These are phyloP conservation scores for Olivierus martensii DNA, from an alignment of 1,140 invertebrate genomes.

Conservation along the genomic window DNA sequence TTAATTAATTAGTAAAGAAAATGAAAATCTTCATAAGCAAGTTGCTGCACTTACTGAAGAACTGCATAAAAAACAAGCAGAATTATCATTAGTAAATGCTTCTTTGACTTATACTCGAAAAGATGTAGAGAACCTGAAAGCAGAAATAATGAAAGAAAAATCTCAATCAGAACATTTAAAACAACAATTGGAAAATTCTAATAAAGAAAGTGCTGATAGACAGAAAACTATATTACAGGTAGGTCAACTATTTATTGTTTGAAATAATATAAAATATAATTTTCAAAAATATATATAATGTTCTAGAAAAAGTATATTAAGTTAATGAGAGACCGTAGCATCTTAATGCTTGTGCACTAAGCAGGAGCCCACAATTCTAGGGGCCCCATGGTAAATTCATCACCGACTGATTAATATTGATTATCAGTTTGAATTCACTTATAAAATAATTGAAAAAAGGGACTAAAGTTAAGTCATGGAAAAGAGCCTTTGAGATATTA, in stretches of 20 bases:
- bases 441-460: too few species aligned
- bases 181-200: slow-evolving; percentile 36
- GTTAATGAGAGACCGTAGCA: too few species aligned
- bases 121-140: slow-evolving; percentile 25
- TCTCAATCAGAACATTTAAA: slow-evolving; percentile 14
- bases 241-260: slow-evolving; percentile 7
- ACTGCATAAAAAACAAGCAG: slow-evolving; percentile 28
- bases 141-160: slow-evolving; percentile 14
- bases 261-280: too few species aligned
- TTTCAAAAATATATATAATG: too few species aligned
- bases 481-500: too few species aligned
- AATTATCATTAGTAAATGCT: slow-evolving; percentile 18
- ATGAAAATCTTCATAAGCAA: slow-evolving; percentile 53
- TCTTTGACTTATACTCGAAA: slow-evolving; percentile 22
- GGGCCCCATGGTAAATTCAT: too few species aligned
- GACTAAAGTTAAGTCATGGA: too few species aligned
- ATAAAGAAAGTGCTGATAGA: slow-evolving; percentile 53
- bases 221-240: slow-evolving; percentile 54
- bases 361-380: too few species aligned
- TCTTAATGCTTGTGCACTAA: too few species aligned
- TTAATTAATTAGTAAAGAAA: not conserved
- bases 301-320: too few species aligned
- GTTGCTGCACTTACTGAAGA: slow-evolving; percentile 51
- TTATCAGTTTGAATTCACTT: too few species aligned
- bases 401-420: too few species aligned